Percentiles rank a stretch among this genome's conserved stretches.
Evolutionary conservation across 2,113 vertebrate genomes (phyloP).

Genomic region (Gila orcuttii): DNA sequence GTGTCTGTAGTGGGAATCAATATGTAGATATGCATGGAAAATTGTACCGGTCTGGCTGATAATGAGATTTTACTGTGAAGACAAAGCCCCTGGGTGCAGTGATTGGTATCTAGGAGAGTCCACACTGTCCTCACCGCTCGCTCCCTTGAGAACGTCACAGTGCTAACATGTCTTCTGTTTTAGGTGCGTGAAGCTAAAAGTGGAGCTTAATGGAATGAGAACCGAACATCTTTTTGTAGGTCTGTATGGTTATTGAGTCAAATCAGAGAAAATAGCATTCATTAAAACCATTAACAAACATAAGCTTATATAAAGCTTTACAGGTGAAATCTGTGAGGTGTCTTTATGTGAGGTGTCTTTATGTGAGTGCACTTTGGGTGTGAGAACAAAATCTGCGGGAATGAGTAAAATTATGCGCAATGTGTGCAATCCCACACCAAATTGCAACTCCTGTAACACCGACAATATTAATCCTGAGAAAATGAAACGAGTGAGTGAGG

Average conservation of each 20-base stretch:
- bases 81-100: constrained; percentile 41
- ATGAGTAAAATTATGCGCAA: too few species aligned
- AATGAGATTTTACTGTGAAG: constrained; percentile 53
- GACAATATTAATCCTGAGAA: too few species aligned
- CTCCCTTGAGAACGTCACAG: constrained; percentile 21
- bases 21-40: constrained; percentile 56
- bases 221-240: background rate
- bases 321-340: too few species aligned
- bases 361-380: too few species aligned
- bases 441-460: too few species aligned
- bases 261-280: background rate
- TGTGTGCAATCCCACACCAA: too few species aligned
- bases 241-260: background rate
- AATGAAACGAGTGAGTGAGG: too few species aligned
- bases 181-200: constrained; percentile 28
- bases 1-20: constrained; percentile 47
- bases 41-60: constrained; percentile 42
- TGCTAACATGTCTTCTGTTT: constrained; percentile 40
- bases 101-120: constrained; percentile 45
- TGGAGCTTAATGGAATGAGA: constrained; percentile 12
- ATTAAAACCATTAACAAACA: background rate
- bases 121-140: constrained; percentile 22
- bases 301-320: too few species aligned
- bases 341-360: too few species aligned
- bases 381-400: too few species aligned